phyloP scores from a whole-genome alignment of 2,888 invertebrate species.

The Temnothorax rugatulus region DNA sequence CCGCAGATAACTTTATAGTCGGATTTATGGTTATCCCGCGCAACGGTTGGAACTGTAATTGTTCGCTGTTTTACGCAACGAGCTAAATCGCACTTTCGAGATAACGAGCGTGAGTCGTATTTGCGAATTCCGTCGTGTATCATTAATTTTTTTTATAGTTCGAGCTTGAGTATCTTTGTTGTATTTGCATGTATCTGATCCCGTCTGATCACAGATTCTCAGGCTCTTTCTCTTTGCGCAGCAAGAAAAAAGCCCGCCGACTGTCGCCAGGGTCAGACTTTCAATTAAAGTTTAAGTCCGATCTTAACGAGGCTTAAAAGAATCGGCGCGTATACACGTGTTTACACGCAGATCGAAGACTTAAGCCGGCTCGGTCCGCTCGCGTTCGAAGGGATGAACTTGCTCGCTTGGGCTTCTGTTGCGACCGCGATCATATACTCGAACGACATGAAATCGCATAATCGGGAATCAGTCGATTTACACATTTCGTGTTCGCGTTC shows the following conservation, averaged over 20 bases:
- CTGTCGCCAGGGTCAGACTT: constrained; percentile 61
- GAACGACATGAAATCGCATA: constrained; percentile 13
- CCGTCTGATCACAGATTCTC: neutral
- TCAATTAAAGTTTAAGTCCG: constrained; percentile 63
- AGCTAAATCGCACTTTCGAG: neutral
- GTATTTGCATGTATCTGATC: neutral
- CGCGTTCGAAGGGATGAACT: constrained; percentile 40
- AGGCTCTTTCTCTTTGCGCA: neutral
- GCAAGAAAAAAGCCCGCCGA: constrained; percentile 30
- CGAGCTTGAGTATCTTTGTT: neutral
- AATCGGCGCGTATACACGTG: constrained; percentile 31
- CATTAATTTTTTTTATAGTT: neutral
- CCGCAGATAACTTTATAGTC: constrained; percentile 15
- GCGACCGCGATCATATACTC: constrained; percentile 39
- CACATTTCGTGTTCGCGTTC: constrained; percentile 42
- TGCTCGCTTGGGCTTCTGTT: constrained; percentile 65
- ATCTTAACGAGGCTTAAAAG: constrained; percentile 66
- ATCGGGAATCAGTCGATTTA: constrained; percentile 63
- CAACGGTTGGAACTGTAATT: constrained; percentile 28
- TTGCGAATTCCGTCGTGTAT: neutral
- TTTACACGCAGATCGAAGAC: constrained; percentile 52
- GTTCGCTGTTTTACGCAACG: constrained; percentile 17
- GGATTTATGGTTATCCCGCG: constrained; percentile 28
- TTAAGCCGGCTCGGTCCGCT: constrained; percentile 50
- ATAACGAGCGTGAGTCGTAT: constrained; percentile 3